A percentile compares a stretch with the other conserved stretches of the same genome.
Conservation (phyloP, 1,140 invertebrate genomes). For the Drosophila nannoptera region DNA sequence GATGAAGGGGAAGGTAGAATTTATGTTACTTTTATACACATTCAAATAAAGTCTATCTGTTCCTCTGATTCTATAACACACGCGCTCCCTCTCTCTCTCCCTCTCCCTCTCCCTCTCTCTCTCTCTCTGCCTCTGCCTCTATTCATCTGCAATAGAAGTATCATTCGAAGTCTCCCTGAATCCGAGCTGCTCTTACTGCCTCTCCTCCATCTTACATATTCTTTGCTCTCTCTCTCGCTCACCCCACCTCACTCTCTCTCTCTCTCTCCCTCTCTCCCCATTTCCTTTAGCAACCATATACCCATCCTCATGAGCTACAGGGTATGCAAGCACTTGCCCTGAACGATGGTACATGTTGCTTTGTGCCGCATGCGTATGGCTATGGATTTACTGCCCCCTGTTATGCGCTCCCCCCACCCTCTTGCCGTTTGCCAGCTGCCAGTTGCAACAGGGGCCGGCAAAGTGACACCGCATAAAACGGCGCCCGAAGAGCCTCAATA, state of each 20-base stretch:
- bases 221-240: background rate
- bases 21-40: too few relatives aligned
- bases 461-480: slow-evolving; percentile 38
- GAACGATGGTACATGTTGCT: slow-evolving; percentile 24
- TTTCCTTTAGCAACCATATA: background rate
- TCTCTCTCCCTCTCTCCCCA: background rate
- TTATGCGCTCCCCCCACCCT: slow-evolving; percentile 38
- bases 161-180: too few relatives aligned
- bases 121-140: background rate
- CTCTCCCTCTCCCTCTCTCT: background rate
- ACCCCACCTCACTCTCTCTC: background rate
- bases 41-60: too few relatives aligned
- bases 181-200: background rate
- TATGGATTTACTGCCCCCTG: slow-evolving; percentile 46
- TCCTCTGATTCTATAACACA: too few relatives aligned
- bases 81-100: background rate
- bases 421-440: background rate
- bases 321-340: slow-evolving; percentile 16
- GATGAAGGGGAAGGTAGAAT: too few relatives aligned
- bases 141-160: too few relatives aligned
- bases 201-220: background rate
- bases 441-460: slow-evolving; percentile 57
- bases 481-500: slow-evolving; percentile 23
- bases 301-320: background rate
- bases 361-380: slow-evolving; percentile 18